Base-by-base conservation (phyloP, 23 tunicate species). In the Diplosoma virens region DNA sequence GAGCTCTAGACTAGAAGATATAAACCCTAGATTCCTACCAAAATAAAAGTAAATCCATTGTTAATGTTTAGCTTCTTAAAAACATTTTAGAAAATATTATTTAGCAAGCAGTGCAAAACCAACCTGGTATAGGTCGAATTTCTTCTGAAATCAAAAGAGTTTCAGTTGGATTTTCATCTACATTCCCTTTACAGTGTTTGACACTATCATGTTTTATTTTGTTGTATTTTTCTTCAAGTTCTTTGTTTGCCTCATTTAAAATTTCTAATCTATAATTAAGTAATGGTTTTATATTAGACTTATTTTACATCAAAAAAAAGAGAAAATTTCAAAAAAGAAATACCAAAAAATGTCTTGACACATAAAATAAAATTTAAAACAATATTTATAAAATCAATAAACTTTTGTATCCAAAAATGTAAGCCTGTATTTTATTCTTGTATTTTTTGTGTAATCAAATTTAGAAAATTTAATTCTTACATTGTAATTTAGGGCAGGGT, bases 91-190 rank as follows among this genome's bases (percentile, higher is more conserved):
- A 7, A 41, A 41, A 41, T 7, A 14, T 7, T 41, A 14, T 41
- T 41, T 14, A 14, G 50, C 50, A 41, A 14, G 14, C 14, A 41
- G 14, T 7, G n/a, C n/a, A 41, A 7, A 41, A 41, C 50, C 14
- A 14, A 87, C 95, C 95, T 14, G 95, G 87, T 6, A 87, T 87
- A 14, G 95, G 95, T 41, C 83, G 52, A 20, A 24, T 32, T 60
- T 81, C 87, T 29, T 61, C 78, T 11, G 4, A 2, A 29, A 76
- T 37, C 20, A 26, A 20, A 54, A 75, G 79, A 25, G 20, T 64
- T 2, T 79, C 81, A 1, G 31, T 67, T 75, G 24, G 47, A 33
- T 11, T 41, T 22, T 67, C 25, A 25, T 65, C 34, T 58, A 73
- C 71, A 3, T 56, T 80, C 16, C 31, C 32, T 5, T 53, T 45